phyloP scores from a whole-genome alignment of 2,113 vertebrate species.

The Ptilorrhoa leucosticta region DNA sequence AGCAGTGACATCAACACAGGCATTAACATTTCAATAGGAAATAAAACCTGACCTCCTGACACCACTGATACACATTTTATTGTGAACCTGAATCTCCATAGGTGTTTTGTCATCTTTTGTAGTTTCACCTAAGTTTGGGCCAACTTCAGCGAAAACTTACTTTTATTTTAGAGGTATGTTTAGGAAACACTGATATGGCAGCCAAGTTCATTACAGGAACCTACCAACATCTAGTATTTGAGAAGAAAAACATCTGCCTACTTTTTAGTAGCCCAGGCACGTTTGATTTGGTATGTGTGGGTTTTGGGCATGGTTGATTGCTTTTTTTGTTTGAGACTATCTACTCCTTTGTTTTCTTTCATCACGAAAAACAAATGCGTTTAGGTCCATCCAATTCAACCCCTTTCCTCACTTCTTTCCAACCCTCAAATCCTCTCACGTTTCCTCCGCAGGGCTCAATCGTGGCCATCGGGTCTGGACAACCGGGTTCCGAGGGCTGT shows the following conservation, averaged over 20 bases:
- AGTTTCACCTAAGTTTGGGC: not conserved
- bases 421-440: not conserved
- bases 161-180: not conserved
- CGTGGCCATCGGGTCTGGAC: not conserved
- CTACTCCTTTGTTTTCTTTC: not conserved
- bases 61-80: not conserved
- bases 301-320: not conserved
- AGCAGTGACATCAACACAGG: slow-evolving; percentile 41
- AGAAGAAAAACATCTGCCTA: not conserved
- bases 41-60: slow-evolving; percentile 32
- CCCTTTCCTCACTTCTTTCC: not conserved
- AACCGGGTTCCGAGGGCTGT: fast-evolving
- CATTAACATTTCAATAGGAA: slow-evolving; percentile 71
- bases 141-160: not conserved
- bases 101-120: not conserved
- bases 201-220: not conserved
- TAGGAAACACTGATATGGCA: not conserved
- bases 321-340: not conserved
- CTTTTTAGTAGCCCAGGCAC: not conserved
- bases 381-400: not conserved
- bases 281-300: not conserved
- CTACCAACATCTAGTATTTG: not conserved
- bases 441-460: not conserved
- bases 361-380: not conserved
- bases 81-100: not conserved